Evolutionary conservation across 2,113 vertebrate genomes (phyloP).

Genomic region (Upupa epops): DNA sequence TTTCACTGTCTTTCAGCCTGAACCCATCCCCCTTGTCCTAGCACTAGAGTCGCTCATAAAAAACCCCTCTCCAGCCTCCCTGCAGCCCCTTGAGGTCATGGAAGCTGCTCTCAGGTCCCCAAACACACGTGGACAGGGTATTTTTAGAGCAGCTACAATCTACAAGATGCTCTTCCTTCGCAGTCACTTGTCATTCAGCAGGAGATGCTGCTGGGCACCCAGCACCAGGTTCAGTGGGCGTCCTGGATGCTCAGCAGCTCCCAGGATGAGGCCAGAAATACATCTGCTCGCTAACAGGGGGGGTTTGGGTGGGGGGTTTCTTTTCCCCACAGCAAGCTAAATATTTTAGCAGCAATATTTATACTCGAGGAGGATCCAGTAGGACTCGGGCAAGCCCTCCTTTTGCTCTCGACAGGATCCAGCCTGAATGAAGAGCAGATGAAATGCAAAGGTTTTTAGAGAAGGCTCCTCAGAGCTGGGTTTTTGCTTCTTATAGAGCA

Average conservation of each 20-base stretch:
- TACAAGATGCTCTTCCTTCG: not conserved
- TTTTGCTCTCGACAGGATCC: not conserved
- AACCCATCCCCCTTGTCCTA: too few species aligned
- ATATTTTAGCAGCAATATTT: not conserved
- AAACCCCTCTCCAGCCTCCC: too few species aligned
- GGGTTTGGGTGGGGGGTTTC: not conserved
- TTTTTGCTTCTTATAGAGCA: accelerated
- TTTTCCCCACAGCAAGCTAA: not conserved
- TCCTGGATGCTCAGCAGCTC: not conserved
- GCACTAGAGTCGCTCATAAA: too few species aligned
- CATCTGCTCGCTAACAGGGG: not conserved
- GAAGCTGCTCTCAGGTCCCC: not conserved
- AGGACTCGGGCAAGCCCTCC: not conserved
- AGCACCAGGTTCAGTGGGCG: not conserved
- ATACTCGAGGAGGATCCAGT: not conserved
- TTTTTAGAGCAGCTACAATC: not conserved
- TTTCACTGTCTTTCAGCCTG: too few species aligned
- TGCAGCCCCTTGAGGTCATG: too few species aligned
- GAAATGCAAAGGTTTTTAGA: not conserved
- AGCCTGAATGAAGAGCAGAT: not conserved
- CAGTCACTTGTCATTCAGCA: not conserved
- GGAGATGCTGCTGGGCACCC: not conserved
- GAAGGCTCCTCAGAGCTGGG: not conserved
- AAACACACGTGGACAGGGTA: not conserved
- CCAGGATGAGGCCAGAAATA: not conserved